These are phyloP conservation scores for Agrilus planipennis DNA, from an alignment of 1,140 invertebrate genomes.

Conservation along the genomic window DNA sequence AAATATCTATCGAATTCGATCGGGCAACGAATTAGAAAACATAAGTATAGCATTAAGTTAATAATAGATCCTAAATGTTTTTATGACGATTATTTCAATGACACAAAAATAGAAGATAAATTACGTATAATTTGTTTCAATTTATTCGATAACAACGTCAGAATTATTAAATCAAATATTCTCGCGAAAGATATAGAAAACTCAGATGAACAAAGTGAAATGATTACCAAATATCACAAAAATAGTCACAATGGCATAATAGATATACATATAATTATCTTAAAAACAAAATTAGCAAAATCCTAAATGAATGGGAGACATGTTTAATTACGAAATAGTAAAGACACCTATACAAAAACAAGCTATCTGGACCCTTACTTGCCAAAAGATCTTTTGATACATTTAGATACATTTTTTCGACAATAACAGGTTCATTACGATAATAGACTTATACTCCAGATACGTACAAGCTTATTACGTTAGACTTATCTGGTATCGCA, in stretches of 20 bases:
- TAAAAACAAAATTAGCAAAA: slow-evolving; percentile 11
- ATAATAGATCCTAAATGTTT: not conserved
- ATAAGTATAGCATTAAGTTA: not conserved
- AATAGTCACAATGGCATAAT: slow-evolving; percentile 15
- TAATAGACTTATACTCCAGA: slow-evolving; percentile 13
- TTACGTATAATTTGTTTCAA: not conserved
- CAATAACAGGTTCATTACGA: slow-evolving; percentile 15
- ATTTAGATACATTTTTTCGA: slow-evolving; percentile 16
- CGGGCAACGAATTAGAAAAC: not conserved
- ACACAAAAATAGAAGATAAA: not conserved
- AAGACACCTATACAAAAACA: slow-evolving; percentile 11
- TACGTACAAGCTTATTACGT: slow-evolving; percentile 6
- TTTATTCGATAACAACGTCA: slow-evolving; percentile 1
- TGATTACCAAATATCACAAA: slow-evolving; percentile 4
- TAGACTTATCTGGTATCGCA: slow-evolving; percentile 4
- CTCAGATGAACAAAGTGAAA: slow-evolving; percentile 1
- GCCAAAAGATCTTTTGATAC: slow-evolving; percentile 19
- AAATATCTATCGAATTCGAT: not conserved
- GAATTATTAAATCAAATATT: not conserved
- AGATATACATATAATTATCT: slow-evolving; percentile 9
- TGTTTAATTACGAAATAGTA: slow-evolving; percentile 14
- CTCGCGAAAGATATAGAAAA: not conserved
- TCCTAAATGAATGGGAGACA: slow-evolving; percentile 14
- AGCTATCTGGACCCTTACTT: slow-evolving; percentile 10
- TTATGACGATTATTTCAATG: not conserved